A percentile compares a stretch with the other conserved stretches of the same genome.
These are phyloP conservation scores for Mesoclemmys tuberculata DNA, from an alignment of 2,113 vertebrate genomes.

Conservation along the genomic window DNA sequence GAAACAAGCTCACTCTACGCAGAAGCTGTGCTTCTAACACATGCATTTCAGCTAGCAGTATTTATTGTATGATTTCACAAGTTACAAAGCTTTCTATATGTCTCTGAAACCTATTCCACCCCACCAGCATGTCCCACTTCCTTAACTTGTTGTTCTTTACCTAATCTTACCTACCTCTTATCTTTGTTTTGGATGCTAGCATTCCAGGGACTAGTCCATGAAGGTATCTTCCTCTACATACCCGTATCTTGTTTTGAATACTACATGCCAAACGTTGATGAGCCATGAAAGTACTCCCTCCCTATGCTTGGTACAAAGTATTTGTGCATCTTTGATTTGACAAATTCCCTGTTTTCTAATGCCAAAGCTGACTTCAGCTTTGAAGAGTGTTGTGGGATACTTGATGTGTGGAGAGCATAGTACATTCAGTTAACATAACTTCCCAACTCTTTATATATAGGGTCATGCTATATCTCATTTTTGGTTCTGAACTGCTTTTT, in stretches of 20 bases:
- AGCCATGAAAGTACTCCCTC: background rate
- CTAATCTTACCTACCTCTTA: background rate
- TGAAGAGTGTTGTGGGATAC: background rate
- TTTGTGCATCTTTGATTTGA: background rate
- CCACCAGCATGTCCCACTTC: background rate
- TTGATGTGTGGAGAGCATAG: background rate
- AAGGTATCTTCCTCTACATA: background rate
- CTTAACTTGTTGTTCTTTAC: background rate
- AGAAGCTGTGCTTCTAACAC: background rate
- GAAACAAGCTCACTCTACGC: background rate
- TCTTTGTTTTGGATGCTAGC: background rate
- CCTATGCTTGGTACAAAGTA: background rate
- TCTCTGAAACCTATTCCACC: background rate
- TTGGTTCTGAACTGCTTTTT: background rate
- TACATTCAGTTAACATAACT: background rate
- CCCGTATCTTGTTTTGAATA: background rate
- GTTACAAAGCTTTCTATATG: background rate
- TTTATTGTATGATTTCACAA: background rate
- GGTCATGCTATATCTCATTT: accelerated
- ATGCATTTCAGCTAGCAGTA: background rate
- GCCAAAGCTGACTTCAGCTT: background rate
- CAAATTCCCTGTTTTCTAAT: background rate
- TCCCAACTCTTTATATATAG: background rate
- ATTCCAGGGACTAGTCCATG: background rate
- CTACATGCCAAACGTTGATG: background rate